phyloP scores from a whole-genome alignment of 2,113 vertebrate species.

The Scomber colias region DNA sequence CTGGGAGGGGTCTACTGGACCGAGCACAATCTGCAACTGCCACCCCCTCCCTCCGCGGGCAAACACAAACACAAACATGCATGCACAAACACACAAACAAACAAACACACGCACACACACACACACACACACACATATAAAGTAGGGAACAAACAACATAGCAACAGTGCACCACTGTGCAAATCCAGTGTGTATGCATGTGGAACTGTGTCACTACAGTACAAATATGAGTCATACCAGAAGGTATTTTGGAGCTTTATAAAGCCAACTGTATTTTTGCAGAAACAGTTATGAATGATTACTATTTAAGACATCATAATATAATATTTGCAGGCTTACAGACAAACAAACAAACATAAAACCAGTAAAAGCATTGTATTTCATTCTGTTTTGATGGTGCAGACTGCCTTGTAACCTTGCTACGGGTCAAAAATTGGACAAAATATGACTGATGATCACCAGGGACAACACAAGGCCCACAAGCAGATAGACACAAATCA shows the following conservation, averaged over 20 bases:
- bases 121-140: conserved; percentile 17
- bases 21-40: conserved; percentile 63
- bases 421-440: neutral
- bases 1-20: conserved; percentile 70
- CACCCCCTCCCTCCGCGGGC: conserved; percentile 9
- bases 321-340: neutral
- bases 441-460: neutral
- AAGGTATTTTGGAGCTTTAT: conserved; percentile 12
- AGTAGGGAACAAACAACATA: conserved; percentile 34
- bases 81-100: conserved; percentile 29
- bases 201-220: conserved; percentile 58
- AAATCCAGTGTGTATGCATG: conserved; percentile 56
- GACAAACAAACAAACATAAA: neutral
- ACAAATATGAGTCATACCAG: conserved; percentile 54
- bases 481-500: conserved; percentile 38
- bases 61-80: neutral
- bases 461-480: conserved; percentile 4
- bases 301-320: neutral
- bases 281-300: neutral
- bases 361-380: neutral
- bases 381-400: neutral
- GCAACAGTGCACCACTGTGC: conserved; percentile 47
- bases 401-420: neutral
- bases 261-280: conserved; percentile 15
- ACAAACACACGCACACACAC: conserved; percentile 37